Evolutionary conservation across 2,113 vertebrate genomes (phyloP), one percentile per base, ranked within the genome.

Genomic region (Phyllostomus discolor): DNA sequence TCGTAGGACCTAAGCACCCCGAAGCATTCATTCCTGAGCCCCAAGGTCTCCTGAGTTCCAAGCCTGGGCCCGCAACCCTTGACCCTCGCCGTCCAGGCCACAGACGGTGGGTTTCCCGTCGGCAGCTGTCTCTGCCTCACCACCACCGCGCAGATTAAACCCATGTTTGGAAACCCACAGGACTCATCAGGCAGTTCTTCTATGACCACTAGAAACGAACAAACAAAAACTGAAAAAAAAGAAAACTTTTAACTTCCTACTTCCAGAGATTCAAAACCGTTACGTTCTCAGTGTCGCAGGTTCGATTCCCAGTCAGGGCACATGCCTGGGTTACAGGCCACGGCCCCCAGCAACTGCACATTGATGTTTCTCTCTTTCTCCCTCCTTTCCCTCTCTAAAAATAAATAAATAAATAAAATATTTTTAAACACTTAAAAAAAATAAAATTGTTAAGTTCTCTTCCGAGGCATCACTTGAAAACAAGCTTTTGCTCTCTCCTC

Each of bases 191-290:
- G 12, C 59, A 43, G 54, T 72, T 82, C 50, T 78, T 12, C 20
- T 7, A 54, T 66, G 46, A 48, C 6, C 9, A 43, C 46, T n/a
- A 52, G 66, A 78, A 81, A 46, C 11, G 52, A 70, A 90, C 26
- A 92, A 17, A 85, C 43, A 24, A 62, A 94, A 17, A 46, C 11
- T n/a, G 14, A 26, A 81, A 57, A 57, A 73, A 0, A 79, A 79
- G 57, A 59, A 88, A 92, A 66, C 35, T 67, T 76, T 80, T 35
- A 85, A 67, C 84, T 59, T 96, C 95, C 52, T 35, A 48, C 90
- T 90, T 94, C 20, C 48, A 90, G 83, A 66, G 38, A n/a, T 95
- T 97, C 94, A 84, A 88, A 95, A 94, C 31, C 52, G 66, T 62
- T 6, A 67, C 66, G 72, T 35, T 5, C 57, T 33, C 79, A n/a